These are phyloP conservation scores for Apis dorsata DNA, from an alignment of 1,140 invertebrate species.

Conservation along the genomic window DNA sequence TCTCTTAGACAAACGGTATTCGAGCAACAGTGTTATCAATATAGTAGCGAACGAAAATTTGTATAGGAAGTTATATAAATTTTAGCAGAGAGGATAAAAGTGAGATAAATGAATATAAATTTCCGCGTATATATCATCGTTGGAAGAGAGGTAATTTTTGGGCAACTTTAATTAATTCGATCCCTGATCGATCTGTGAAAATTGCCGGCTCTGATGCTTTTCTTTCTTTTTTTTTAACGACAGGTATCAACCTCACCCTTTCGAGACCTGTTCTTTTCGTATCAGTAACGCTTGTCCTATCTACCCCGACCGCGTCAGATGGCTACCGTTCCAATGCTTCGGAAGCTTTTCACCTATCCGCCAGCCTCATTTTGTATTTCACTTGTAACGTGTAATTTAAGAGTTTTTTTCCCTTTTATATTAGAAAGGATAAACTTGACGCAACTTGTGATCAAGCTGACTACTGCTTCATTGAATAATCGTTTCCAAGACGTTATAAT, in stretches of 20 bases:
- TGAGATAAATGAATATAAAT: slow-evolving; percentile 46
- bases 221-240: slow-evolving; percentile 15
- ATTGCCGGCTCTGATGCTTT: slow-evolving; percentile 47
- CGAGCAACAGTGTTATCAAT: not conserved
- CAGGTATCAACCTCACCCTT: slow-evolving; percentile 58
- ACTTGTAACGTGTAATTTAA: slow-evolving; percentile 26
- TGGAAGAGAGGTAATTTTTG: slow-evolving; percentile 25
- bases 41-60: too few species aligned
- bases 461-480: not conserved
- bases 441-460: not conserved
- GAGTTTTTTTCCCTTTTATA: too few species aligned
- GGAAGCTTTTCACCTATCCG: slow-evolving; percentile 10
- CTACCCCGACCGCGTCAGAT: slow-evolving; percentile 39
- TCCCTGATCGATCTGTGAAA: slow-evolving; percentile 65
- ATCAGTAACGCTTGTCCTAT: slow-evolving; percentile 55
- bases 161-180: slow-evolving; percentile 63
- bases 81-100: too few species aligned
- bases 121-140: slow-evolving; percentile 56
- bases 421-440: not conserved
- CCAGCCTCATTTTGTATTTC: slow-evolving; percentile 18
- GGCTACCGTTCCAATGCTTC: slow-evolving; percentile 45
- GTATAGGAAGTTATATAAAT: too few species aligned
- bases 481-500: too few species aligned
- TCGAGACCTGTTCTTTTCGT: slow-evolving; percentile 40
- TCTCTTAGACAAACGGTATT: not conserved